phyloP scores from a whole-genome alignment of 2,888 invertebrate genomes.

The Bembecia ichneumoniformis region DNA sequence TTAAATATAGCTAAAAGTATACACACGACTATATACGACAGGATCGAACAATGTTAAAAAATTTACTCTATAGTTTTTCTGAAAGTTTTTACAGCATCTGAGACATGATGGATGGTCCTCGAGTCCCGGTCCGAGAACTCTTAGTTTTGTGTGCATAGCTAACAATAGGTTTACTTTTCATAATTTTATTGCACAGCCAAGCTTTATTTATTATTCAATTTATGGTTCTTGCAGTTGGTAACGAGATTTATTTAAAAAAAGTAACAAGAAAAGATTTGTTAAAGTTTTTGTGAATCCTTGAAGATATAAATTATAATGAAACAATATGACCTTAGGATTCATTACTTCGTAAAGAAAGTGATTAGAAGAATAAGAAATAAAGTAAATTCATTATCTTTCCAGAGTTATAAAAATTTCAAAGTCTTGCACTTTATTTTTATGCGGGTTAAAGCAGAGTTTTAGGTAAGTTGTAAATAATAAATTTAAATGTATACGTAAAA shows the following conservation, averaged over 20 bases:
- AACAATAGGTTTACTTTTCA: neutral
- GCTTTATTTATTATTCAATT: neutral
- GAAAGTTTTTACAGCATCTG: conserved; percentile 5
- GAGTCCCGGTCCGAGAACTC: neutral
- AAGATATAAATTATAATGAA: too few species aligned
- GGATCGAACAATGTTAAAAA: neutral
- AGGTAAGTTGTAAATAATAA: too few species aligned
- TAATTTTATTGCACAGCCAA: neutral
- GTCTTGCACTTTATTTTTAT: too few species aligned
- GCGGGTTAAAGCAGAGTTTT: too few species aligned
- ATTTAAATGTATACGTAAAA: too few species aligned
- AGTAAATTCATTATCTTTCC: too few species aligned
- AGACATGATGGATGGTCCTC: conserved; percentile 7
- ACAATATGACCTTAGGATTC: too few species aligned
- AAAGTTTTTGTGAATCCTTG: too few species aligned
- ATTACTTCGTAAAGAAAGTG: too few species aligned
- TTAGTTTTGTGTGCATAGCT: neutral
- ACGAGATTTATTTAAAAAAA: neutral
- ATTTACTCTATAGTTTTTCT: conserved; percentile 2
- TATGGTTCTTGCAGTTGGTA: neutral
- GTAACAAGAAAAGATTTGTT: neutral
- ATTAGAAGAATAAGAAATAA: too few species aligned
- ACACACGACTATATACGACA: neutral
- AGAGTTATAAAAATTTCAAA: too few species aligned
- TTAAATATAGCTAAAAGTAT: too few species aligned